phyloP scores from a whole-genome alignment of 1,140 invertebrate species.

The Laupala kohalensis region DNA sequence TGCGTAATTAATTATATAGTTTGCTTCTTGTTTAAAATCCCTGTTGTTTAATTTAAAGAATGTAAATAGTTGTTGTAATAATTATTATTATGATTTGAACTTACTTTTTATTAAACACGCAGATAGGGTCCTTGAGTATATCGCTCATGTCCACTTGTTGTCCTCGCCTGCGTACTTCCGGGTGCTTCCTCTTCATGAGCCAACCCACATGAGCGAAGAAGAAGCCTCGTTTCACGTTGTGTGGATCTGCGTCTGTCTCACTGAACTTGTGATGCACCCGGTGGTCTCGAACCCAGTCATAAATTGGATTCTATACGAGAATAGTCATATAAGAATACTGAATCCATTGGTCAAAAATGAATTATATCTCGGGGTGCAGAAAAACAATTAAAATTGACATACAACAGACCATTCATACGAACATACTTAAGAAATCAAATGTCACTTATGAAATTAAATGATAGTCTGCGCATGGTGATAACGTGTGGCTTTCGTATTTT shows the following conservation, averaged over 20 bases:
- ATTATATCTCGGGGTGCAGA: too few species aligned
- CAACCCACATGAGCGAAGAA: conserved; percentile 87
- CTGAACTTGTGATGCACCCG: conserved; percentile 81
- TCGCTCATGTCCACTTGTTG: conserved; percentile 64
- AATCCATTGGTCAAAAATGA: too few species aligned
- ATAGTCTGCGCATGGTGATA: too few species aligned
- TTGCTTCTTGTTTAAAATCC: background rate
- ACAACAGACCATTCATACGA: too few species aligned
- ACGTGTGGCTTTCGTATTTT: too few species aligned
- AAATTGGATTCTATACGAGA: conserved; percentile 39
- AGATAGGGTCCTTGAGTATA: conserved; percentile 56
- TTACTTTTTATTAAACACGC: conserved; percentile 57
- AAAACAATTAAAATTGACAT: too few species aligned
- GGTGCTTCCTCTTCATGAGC: conserved; percentile 75
- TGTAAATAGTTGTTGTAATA: background rate
- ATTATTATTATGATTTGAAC: conserved; percentile 6
- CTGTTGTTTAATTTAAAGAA: background rate
- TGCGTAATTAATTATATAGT: too few species aligned
- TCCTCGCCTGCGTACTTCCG: conserved; percentile 61
- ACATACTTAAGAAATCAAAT: too few species aligned
- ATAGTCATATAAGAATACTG: too few species aligned
- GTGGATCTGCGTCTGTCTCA: conserved; percentile 82
- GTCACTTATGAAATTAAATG: too few species aligned
- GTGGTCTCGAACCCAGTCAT: conserved; percentile 65
- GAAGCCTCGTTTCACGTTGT: conserved; percentile 77